Evolutionary conservation across 2,113 vertebrate species (phyloP).

Genomic region (Pristiophorus japonicus): DNA sequence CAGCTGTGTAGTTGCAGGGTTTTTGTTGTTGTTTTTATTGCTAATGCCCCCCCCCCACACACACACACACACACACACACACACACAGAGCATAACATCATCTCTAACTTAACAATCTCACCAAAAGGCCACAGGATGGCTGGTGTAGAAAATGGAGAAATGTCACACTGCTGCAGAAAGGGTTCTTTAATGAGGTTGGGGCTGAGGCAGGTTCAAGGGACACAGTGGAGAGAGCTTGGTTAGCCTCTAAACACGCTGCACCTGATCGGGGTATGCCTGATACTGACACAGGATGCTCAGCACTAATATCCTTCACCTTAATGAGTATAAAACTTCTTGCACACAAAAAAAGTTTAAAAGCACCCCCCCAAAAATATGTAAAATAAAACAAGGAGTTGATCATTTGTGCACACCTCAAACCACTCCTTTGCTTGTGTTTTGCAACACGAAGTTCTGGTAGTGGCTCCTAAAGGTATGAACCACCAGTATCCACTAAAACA

Average conservation of each 20-base stretch:
- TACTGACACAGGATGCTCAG: background rate
- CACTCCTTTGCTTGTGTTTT: background rate
- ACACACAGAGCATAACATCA: background rate
- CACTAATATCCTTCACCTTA: background rate
- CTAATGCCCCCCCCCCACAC: background rate
- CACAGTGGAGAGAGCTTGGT: background rate
- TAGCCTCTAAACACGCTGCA: background rate
- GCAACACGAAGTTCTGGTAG: background rate
- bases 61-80: no score
- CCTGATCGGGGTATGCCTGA: background rate
- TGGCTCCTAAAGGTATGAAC: background rate
- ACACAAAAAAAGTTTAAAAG: background rate
- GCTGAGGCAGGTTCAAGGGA: background rate
- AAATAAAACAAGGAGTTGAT: background rate
- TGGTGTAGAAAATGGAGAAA: background rate
- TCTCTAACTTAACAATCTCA: background rate
- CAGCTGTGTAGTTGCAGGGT: background rate
- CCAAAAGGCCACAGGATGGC: background rate
- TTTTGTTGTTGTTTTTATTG: background rate
- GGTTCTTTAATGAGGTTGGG: background rate
- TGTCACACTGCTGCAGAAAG: background rate
- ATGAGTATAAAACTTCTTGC: background rate
- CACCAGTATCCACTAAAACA: background rate
- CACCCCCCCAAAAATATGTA: background rate
- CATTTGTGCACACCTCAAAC: background rate